Evolutionary conservation across 2,888 invertebrate species (phyloP).

Genomic region (Nomada fucata): DNA sequence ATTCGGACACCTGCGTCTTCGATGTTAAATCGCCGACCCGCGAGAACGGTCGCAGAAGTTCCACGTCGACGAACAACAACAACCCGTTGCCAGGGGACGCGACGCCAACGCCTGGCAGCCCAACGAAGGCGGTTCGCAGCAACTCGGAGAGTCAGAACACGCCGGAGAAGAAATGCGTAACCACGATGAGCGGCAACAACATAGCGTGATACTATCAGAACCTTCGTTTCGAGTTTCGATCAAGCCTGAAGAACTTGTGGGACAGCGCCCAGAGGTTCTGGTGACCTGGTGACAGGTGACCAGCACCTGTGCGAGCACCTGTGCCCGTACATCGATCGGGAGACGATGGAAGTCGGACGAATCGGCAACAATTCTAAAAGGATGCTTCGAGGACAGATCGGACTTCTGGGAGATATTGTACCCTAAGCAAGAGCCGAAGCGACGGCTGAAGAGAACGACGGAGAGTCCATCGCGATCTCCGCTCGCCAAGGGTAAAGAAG

Average conservation of each 20-base stretch:
- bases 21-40: conserved; percentile 86
- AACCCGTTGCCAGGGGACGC: conserved; percentile 83
- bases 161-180: conserved; percentile 86
- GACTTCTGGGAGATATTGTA: background rate
- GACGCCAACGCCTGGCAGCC: conserved; percentile 82
- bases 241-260: conserved; percentile 80
- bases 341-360: conserved; percentile 7
- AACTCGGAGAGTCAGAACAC: conserved; percentile 86
- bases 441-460: background rate
- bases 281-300: too few relatives aligned
- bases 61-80: conserved; percentile 85
- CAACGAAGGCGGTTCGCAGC: conserved; percentile 84
- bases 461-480: too few relatives aligned
- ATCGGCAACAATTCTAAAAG: background rate
- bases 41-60: conserved; percentile 84
- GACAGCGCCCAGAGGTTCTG: conserved; percentile 80
- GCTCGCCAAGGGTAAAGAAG: too few relatives aligned
- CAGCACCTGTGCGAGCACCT: background rate
- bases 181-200: conserved; percentile 86
- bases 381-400: background rate
- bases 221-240: conserved; percentile 81
- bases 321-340: background rate
- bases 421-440: background rate
- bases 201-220: conserved; percentile 86
- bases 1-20: conserved; percentile 87